Evolutionary conservation across 2,113 vertebrate species (phyloP), one percentile per base, ranked within the genome.

Genomic region (Muntiacus reevesi): DNA sequence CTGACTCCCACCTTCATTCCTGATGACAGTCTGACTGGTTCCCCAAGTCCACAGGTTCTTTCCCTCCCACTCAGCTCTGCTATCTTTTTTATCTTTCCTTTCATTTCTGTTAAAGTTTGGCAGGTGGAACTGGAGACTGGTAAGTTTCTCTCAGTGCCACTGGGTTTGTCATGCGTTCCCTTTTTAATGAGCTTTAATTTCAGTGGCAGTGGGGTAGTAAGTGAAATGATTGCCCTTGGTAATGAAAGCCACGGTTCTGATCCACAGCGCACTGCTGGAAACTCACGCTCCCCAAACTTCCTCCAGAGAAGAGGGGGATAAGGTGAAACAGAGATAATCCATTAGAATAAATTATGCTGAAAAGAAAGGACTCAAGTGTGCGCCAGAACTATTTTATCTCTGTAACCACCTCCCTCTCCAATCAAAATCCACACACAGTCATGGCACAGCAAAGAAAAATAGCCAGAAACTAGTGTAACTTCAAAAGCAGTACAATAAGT

Each of bases 301-400:
- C 60, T 27, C 28, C 7, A 52, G 30, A 59, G 64, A 52, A 33
- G 40, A 60, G 0, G 25, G 5, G 52, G 62, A 87, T n/a, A 55
- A 54, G 7, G 27, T 23, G 36, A 60, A 40, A 67, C 5, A n/a
- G 62, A n/a, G 25, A 55, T 17, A 47, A 81, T 59, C 50, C 36
- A 45, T 50, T 25, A 79, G 74, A 87, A 81, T 45, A 67, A 16
- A 64, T 16, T 1, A 64, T 13, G 30, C 36, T n/a, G 30, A 85
- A 97, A 87, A 81, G 2, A 9, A 67, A 87, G 25, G 43, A 92
- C 62, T 36, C n/a, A 12, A 33, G 55, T 67, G 6, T 54, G 40
- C 55, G 28, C 23, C 88, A 60, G 50, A 93, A 87, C 45, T 21
- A 54, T 47, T 89, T 67, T 57, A 45, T 47, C 91, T 95, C 92